These are phyloP conservation scores for Drosophila niveifrons DNA, from an alignment of 2,888 invertebrate species.

Conservation along the genomic window DNA sequence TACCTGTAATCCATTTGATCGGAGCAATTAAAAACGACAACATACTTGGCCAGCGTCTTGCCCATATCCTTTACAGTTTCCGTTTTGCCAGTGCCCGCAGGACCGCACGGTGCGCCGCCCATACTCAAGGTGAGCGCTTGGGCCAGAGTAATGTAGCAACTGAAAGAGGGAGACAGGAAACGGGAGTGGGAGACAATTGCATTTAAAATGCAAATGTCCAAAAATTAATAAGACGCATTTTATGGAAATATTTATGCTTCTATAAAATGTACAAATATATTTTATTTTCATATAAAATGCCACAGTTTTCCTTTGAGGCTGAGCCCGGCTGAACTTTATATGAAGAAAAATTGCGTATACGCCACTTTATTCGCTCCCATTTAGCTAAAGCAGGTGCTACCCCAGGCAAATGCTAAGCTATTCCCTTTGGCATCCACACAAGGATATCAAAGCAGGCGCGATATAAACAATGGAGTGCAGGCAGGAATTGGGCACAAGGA, in stretches of 20 bases:
- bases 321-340: slow-evolving; percentile 28
- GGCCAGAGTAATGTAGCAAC: slow-evolving; percentile 98
- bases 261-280: slow-evolving; percentile 1
- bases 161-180: slow-evolving; percentile 80
- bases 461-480: slow-evolving; percentile 56
- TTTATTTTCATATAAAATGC: slow-evolving; percentile 22
- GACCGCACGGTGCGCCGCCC: slow-evolving; percentile 98
- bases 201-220: slow-evolving; percentile 52
- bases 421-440: slow-evolving; percentile 48
- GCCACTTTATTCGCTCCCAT: slow-evolving; percentile 32
- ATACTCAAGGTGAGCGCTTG: slow-evolving; percentile 98
- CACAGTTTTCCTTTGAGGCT: slow-evolving; percentile 29
- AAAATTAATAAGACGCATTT: slow-evolving; percentile 34
- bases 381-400: slow-evolving; percentile 51
- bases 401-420: slow-evolving; percentile 32
- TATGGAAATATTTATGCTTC: slow-evolving; percentile 22
- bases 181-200: slow-evolving; percentile 22
- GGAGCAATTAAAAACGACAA: slow-evolving; percentile 98
- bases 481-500: slow-evolving; percentile 34
- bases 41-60: slow-evolving; percentile 98
- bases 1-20: slow-evolving; percentile 98
- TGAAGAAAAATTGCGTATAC: slow-evolving; percentile 47
- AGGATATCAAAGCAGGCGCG: slow-evolving; percentile 60
- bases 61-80: slow-evolving; percentile 99
- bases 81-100: slow-evolving; percentile 99